phyloP scores from a whole-genome alignment of 2,888 invertebrate genomes.

The Anorthoa munda region DNA sequence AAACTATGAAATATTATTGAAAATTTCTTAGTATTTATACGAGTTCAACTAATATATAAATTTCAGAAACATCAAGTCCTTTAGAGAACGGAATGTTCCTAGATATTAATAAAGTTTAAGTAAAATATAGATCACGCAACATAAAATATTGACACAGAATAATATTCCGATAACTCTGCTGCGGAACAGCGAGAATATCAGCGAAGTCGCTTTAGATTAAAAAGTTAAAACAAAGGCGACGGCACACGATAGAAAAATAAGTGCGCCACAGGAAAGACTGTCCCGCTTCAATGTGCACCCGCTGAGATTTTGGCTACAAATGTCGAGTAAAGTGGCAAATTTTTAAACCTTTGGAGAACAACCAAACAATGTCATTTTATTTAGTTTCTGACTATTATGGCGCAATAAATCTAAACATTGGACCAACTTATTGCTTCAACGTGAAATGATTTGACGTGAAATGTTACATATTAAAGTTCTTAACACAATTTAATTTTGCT shows the following conservation, averaged over 20 bases:
- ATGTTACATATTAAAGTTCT: constrained; percentile 40
- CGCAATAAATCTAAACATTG: constrained; percentile 28
- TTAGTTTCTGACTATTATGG: constrained; percentile 41
- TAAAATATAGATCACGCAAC: constrained; percentile 37
- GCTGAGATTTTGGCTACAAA: constrained; percentile 75
- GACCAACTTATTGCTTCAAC: constrained; percentile 33
- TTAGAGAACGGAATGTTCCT: not conserved
- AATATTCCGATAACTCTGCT: constrained; percentile 56
- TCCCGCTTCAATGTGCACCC: constrained; percentile 47
- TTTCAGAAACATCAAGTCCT: constrained; percentile 7
- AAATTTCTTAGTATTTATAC: not conserved
- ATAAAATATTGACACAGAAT: constrained; percentile 54
- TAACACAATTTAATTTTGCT: constrained; percentile 56
- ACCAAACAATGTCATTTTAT: constrained; percentile 68
- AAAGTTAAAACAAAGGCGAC: constrained; percentile 64
- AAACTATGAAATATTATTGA: not conserved
- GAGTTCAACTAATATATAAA: not conserved
- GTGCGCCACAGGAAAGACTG: constrained; percentile 44
- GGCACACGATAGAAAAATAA: constrained; percentile 54
- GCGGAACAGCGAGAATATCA: constrained; percentile 31
- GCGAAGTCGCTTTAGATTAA: constrained; percentile 42
- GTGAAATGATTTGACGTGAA: constrained; percentile 33
- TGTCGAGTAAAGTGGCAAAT: constrained; percentile 77
- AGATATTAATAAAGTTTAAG: constrained; percentile 26
- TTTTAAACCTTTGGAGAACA: constrained; percentile 70